These are phyloP conservation scores for Rostratula benghalensis DNA, from an alignment of 2,113 vertebrate species.

Conservation along the genomic window DNA sequence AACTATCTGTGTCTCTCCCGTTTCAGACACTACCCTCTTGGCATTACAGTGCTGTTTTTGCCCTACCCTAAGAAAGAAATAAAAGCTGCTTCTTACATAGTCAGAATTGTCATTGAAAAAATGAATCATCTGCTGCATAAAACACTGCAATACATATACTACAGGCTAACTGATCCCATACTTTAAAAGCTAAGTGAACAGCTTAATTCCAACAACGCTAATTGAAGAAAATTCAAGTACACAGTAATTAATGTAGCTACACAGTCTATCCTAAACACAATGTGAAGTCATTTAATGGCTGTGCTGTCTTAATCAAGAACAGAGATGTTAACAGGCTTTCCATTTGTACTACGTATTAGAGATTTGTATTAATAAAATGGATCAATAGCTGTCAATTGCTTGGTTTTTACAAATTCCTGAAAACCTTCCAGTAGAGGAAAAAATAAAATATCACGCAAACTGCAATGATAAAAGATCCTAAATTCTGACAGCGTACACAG, in stretches of 20 bases:
- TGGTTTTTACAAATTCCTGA: background rate
- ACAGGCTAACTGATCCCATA: background rate
- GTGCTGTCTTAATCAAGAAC: background rate
- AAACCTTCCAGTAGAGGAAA: background rate
- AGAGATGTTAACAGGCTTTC: background rate
- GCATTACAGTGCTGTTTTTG: background rate
- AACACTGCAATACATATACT: background rate
- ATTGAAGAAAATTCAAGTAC: background rate
- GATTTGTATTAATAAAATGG: background rate
- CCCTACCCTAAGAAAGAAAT: background rate
- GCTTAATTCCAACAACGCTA: background rate
- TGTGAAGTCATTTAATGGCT: background rate
- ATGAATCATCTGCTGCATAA: background rate
- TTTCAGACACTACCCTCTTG: background rate
- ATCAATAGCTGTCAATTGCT: background rate
- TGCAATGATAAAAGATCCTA: background rate
- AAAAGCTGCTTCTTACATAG: background rate
- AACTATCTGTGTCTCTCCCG: background rate
- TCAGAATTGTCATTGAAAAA: background rate
- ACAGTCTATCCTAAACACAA: background rate
- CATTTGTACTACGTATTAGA: background rate
- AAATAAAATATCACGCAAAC: background rate
- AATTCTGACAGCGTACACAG: background rate
- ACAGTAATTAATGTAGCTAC: background rate
- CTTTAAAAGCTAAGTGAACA: background rate